Percentiles rank a stretch among this genome's conserved stretches.
Evolutionary conservation across 2,113 vertebrate genomes (phyloP).

Genomic region (Orycteropus afer): DNA sequence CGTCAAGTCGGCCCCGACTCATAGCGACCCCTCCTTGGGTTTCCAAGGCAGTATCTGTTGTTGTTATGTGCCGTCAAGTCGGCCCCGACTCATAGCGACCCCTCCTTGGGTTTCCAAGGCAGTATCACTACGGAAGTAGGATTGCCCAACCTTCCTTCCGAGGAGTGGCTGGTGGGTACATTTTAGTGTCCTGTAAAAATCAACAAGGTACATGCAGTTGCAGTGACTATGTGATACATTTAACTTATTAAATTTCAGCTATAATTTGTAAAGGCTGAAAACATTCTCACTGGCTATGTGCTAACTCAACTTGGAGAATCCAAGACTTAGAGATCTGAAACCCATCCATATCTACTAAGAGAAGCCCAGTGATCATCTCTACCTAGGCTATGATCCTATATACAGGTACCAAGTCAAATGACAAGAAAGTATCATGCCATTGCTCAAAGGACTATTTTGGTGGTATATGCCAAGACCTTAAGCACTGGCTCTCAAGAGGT

Average conservation of each 20-base stretch:
- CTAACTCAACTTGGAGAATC: not conserved
- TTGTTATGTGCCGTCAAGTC: too few species aligned
- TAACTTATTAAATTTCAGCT: not conserved
- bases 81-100: too few species aligned
- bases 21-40: too few species aligned
- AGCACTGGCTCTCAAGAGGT: not conserved
- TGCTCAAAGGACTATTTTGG: not conserved
- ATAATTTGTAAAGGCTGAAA: not conserved
- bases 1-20: too few species aligned
- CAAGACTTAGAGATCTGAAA: conserved; percentile 25
- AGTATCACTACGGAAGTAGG: too few species aligned
- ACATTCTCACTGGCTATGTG: not conserved
- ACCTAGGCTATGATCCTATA: not conserved
- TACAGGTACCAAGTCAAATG: not conserved
- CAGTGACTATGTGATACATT: not conserved
- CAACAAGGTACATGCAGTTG: not conserved
- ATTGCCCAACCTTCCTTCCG: too few species aligned
- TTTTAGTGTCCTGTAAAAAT: too few species aligned
- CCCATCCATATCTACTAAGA: not conserved
- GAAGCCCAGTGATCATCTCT: not conserved
- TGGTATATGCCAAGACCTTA: not conserved
- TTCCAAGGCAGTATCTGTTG: too few species aligned
- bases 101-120: too few species aligned
- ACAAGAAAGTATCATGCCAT: not conserved
- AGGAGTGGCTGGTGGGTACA: too few species aligned